Base-by-base conservation (phyloP, 2,888 invertebrate species). In the Aporophyla lueneburgensis region DNA sequence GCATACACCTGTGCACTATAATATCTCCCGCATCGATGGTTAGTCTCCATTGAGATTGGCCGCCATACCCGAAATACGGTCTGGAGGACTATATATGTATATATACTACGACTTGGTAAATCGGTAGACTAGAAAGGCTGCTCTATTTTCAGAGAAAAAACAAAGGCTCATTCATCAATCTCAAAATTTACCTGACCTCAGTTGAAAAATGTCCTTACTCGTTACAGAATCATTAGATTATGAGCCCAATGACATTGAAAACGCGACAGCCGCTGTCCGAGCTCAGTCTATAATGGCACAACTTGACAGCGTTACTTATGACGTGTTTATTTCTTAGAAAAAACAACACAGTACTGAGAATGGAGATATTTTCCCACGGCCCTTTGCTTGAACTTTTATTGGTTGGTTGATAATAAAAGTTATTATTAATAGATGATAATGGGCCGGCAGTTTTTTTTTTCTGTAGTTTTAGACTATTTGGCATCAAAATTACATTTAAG, bases 341-440 rank as follows among this genome's bases (percentile, higher is more conserved):
- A 91, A 91, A 89, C 85, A 75, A 76, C 78, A 75, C 58, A 80
- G 77, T 93, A 90, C 91, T 86, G 75, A 87, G 92, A 92, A 93
- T 86, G 58, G 76, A 65, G 79, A 81, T 86, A 78, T 88, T 90
- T 93, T 93, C 93, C 90, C 93, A 93, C 93, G 92, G 93, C 92
- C 92, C 91, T 92, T 83, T 71, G 83, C 78, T 71, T 79, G 61
- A 65, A 67, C 67, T 78, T 81, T 71, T 75, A 76, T 72, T 75
- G 54, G 72, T 74, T 10, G 40, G 72, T 58, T 80, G 65, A 49
- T 68, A 69, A 76, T 72, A 56, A 24, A 73, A 58, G 40, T 49
- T 73, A 62, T 72, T 72, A 33, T 33, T 51, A 65, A 53, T 71
- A 6, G 27, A 27, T 71, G 76, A 84, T 75, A 81, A 81, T 78